phyloP scores from a whole-genome alignment of 2,113 vertebrate genomes.

The Hemiprocne comata region DNA sequence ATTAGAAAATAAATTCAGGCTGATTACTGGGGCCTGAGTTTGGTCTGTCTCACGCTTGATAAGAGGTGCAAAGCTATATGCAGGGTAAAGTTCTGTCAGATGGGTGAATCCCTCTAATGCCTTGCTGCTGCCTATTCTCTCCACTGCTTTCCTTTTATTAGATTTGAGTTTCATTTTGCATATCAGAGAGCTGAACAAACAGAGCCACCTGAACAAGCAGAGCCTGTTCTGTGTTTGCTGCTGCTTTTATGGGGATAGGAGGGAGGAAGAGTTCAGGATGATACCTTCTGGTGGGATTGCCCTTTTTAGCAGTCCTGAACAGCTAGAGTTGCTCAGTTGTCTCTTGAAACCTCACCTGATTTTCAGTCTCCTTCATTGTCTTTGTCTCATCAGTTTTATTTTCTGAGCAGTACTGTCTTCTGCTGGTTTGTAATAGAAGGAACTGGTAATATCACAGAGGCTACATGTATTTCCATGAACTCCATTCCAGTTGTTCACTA shows the following conservation, averaged over 20 bases:
- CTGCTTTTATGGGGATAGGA: background rate
- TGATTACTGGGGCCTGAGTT: background rate
- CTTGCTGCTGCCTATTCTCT: background rate
- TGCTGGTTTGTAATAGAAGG: background rate
- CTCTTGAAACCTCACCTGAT: background rate
- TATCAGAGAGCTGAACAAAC: background rate
- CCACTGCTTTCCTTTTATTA: background rate
- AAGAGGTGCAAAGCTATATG: background rate
- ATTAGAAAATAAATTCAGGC: background rate
- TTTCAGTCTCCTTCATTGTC: background rate
- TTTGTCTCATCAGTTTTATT: background rate
- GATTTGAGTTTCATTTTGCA: background rate
- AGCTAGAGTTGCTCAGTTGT: background rate
- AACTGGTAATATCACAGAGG: background rate
- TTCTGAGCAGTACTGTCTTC: background rate
- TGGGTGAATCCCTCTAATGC: background rate
- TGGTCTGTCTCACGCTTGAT: background rate
- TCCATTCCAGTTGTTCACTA: background rate
- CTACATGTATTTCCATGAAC: background rate
- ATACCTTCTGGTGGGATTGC: background rate
- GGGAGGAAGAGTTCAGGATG: background rate
- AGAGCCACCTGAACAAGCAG: background rate
- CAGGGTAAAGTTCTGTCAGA: background rate
- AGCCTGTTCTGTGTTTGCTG: background rate
- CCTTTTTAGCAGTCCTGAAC: background rate